These are phyloP conservation scores for Tinea semifulvella DNA, from an alignment of 2,888 invertebrate species.

Conservation along the genomic window DNA sequence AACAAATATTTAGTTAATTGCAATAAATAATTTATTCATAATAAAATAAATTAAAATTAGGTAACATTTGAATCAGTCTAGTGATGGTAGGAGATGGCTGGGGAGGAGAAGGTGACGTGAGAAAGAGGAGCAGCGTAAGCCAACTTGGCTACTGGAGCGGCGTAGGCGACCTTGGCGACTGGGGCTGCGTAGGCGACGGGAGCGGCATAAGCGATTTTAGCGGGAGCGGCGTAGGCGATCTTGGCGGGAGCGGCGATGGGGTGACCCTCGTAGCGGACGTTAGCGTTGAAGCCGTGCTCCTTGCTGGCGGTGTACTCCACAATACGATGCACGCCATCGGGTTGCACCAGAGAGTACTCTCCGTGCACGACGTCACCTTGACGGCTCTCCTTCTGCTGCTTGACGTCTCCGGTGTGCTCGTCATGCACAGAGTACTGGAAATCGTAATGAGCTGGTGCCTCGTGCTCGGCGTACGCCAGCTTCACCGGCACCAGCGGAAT, in stretches of 20 bases:
- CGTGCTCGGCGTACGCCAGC: conserved; percentile 38
- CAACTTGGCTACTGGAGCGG: conserved; percentile 18
- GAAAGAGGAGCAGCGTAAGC: conserved; percentile 31
- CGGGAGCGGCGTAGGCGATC: conserved; percentile 18
- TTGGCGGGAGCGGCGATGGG: conserved; percentile 23
- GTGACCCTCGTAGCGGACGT: conserved; percentile 51
- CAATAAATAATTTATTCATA: conserved; percentile 32
- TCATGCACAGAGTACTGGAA: conserved; percentile 56
- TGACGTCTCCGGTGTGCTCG: conserved; percentile 49
- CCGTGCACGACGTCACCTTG: conserved; percentile 51
- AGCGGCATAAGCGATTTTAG: conserved; percentile 19
- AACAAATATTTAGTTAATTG: too few relatives aligned
- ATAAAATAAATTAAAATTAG: conserved; percentile 11
- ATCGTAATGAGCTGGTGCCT: conserved; percentile 50
- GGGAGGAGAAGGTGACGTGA: conserved; percentile 44
- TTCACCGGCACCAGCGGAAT: conserved; percentile 34
- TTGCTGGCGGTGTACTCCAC: conserved; percentile 56
- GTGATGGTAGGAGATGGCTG: conserved; percentile 49
- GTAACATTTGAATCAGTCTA: conserved; percentile 26
- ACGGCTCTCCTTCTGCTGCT: conserved; percentile 54
- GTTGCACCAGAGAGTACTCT: conserved; percentile 57
- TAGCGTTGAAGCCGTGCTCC: conserved; percentile 52
- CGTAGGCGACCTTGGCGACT: conserved; percentile 25
- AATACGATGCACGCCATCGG: conserved; percentile 52
- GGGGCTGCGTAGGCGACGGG: conserved; percentile 24